These are phyloP conservation scores for Drosophila guanche DNA, from an alignment of 1,140 invertebrate genomes.

Conservation along the genomic window DNA sequence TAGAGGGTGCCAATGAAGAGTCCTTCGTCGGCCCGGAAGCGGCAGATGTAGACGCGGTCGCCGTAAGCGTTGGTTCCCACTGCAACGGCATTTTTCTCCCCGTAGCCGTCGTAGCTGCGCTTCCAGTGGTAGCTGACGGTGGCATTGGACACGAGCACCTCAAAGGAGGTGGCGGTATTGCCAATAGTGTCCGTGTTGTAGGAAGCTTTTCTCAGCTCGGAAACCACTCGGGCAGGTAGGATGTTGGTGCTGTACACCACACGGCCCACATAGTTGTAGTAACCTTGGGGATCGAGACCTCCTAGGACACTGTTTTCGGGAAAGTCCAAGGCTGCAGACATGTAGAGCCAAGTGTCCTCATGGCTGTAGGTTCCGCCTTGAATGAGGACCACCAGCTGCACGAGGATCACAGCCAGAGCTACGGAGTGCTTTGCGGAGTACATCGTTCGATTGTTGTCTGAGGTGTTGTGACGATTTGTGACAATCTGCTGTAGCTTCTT, in stretches of 20 bases:
- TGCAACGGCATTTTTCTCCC: slow-evolving; percentile 30
- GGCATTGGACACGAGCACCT: slow-evolving; percentile 18
- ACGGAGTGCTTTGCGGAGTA: slow-evolving; percentile 18
- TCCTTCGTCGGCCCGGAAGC: slow-evolving; percentile 2
- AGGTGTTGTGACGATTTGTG: neutral
- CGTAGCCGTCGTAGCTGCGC: slow-evolving; percentile 32
- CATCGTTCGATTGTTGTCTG: slow-evolving; percentile 30
- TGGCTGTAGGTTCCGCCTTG: slow-evolving; percentile 25
- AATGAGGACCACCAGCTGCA: slow-evolving; percentile 36
- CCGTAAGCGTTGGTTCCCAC: slow-evolving; percentile 20
- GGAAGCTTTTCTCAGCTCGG: slow-evolving; percentile 19
- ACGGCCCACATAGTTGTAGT: slow-evolving; percentile 50
- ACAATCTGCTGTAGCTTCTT: neutral
- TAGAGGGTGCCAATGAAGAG: slow-evolving; percentile 22
- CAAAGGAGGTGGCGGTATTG: slow-evolving; percentile 1
- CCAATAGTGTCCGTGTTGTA: slow-evolving; percentile 36
- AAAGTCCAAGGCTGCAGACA: slow-evolving; percentile 23
- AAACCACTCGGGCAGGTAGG: slow-evolving; percentile 41
- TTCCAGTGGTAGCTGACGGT: slow-evolving; percentile 24
- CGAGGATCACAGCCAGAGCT: slow-evolving; percentile 17
- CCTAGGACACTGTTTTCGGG: slow-evolving; percentile 37
- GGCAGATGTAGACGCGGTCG: slow-evolving; percentile 36
- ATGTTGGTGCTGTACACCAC: slow-evolving; percentile 12
- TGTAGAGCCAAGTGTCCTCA: slow-evolving; percentile 33
- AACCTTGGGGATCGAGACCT: slow-evolving; percentile 43